Percentiles rank a stretch among this genome's conserved stretches.
Conservation (phyloP, 1,140 invertebrate genomes). For the Lamellibrachia luymesi region DNA sequence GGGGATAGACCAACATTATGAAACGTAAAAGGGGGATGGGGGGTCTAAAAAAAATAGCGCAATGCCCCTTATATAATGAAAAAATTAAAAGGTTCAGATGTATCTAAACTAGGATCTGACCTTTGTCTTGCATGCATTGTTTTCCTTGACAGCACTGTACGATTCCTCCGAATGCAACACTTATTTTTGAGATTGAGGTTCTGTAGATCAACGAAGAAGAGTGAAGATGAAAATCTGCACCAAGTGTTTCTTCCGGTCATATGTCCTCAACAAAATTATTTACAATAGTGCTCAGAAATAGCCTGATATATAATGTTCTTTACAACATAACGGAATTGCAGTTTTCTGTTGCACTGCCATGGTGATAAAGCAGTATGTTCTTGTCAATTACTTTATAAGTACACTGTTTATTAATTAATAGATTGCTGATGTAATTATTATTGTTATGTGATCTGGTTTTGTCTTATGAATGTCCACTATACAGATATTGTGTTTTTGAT, state of each 20-base stretch:
- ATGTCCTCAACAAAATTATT: neutral
- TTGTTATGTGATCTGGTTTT: neutral
- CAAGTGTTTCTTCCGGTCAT: neutral
- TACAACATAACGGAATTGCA: neutral
- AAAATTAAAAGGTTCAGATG: too few species aligned
- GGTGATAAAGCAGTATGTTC: neutral
- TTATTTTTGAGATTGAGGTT: conserved; percentile 14
- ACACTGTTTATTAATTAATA: neutral
- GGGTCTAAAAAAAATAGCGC: too few species aligned
- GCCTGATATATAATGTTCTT: neutral
- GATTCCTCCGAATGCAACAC: conserved; percentile 15
- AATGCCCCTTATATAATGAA: too few species aligned
- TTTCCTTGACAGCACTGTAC: neutral
- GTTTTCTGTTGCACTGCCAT: neutral
- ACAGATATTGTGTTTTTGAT: neutral
- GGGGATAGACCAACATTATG: too few species aligned
- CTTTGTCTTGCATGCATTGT: neutral
- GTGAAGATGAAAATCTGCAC: neutral
- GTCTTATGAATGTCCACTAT: neutral
- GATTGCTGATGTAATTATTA: neutral
- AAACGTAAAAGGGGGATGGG: too few species aligned
- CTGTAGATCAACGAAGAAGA: neutral
- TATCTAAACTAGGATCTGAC: too few species aligned
- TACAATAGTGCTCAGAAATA: neutral
- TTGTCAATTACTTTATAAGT: neutral